Conservation (phyloP, 2,797 vertebrate species). For the Mycteria americana region DNA sequence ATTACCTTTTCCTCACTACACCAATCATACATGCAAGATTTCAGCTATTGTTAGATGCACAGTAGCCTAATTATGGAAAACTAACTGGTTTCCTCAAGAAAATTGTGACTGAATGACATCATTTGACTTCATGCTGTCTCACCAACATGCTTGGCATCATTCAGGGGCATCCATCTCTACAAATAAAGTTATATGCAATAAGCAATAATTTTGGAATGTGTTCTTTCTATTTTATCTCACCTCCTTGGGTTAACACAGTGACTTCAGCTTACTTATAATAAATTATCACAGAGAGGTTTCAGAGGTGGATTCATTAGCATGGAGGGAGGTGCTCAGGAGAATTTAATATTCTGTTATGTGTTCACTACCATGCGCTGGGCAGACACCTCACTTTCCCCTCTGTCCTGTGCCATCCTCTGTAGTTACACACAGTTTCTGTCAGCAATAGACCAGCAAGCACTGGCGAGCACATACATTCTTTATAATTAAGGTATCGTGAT, state of each 20-base stretch:
- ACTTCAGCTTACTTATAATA: background rate
- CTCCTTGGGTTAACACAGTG: background rate
- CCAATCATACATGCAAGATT: background rate
- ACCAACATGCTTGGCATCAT: background rate
- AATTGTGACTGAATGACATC: background rate
- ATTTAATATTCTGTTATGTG: background rate
- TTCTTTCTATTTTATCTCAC: background rate
- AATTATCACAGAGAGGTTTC: background rate
- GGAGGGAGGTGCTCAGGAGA: background rate
- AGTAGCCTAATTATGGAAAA: background rate
- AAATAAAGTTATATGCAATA: background rate
- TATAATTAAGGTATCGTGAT: background rate
- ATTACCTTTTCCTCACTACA: background rate
- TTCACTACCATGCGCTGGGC: rapidly evolving
- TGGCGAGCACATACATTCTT: background rate
- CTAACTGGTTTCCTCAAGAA: background rate
- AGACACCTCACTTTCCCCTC: background rate
- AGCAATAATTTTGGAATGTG: background rate
- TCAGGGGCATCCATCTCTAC: background rate
- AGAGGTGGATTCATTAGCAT: background rate
- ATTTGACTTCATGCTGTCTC: background rate
- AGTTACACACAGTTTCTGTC: background rate
- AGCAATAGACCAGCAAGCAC: background rate
- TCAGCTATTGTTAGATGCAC: background rate
- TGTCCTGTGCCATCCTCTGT: background rate